Evolutionary conservation across 2,113 vertebrate species (phyloP).

Genomic region (Semnornis frantzii): DNA sequence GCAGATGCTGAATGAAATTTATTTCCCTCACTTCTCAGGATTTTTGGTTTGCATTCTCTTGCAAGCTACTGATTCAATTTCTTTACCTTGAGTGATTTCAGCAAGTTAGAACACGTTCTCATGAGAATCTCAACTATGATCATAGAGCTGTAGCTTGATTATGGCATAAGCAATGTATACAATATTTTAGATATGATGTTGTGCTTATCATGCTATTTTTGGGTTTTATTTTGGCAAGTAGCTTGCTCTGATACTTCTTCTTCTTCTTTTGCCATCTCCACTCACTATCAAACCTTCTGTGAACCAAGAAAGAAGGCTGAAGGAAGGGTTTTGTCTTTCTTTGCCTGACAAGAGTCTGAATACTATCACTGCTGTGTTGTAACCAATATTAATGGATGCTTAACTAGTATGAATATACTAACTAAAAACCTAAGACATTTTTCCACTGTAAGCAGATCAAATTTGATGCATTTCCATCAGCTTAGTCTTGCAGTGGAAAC

Average conservation of each 20-base stretch:
- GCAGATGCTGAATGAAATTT: neutral
- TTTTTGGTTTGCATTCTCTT: neutral
- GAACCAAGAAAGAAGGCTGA: neutral
- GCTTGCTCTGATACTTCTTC: neutral
- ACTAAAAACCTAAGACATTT: neutral
- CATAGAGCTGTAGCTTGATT: neutral
- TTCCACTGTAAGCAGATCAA: neutral
- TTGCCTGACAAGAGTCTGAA: neutral
- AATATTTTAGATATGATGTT: neutral
- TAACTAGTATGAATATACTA: neutral
- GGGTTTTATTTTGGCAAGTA: neutral
- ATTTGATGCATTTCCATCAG: neutral
- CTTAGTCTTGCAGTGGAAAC: neutral
- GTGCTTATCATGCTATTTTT: neutral
- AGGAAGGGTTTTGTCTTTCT: neutral
- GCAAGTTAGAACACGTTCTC: neutral
- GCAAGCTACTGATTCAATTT: neutral
- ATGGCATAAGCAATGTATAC: neutral
- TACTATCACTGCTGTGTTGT: rapidly evolving
- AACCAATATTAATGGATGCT: neutral
- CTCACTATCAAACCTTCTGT: neutral
- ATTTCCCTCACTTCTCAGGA: neutral
- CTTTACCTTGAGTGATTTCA: neutral
- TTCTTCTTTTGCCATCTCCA: neutral
- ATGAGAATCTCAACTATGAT: neutral